Conservation (phyloP, 2,113 vertebrate genomes). For the Channa argus region DNA sequence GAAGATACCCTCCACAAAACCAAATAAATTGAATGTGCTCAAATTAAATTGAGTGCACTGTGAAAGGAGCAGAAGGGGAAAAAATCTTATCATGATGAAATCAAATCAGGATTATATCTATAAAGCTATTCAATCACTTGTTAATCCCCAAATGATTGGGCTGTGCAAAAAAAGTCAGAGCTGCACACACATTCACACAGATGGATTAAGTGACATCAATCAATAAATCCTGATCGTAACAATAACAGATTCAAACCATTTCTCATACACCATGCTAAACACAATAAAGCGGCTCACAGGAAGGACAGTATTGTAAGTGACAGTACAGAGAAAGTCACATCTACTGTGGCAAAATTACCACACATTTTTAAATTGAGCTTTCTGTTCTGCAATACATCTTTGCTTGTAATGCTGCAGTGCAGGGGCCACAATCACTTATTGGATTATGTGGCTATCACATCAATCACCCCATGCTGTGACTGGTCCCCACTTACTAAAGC, state of each 20-base stretch:
- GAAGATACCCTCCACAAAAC: conserved; percentile 40
- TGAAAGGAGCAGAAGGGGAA: conserved; percentile 29
- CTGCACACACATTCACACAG: conserved; percentile 6
- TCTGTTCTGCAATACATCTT: conserved; percentile 43
- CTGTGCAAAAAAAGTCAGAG: conserved; percentile 33
- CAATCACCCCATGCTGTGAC: conserved; percentile 63
- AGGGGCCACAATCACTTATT: conserved; percentile 64
- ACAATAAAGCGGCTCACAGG: conserved; percentile 8
- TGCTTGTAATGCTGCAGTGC: conserved; percentile 45
- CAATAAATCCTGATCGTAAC: conserved; percentile 44
- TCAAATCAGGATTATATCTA: conserved; percentile 74
- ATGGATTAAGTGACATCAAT: conserved; percentile 60
- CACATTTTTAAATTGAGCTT: conserved; percentile 17
- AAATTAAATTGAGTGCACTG: conserved; percentile 60
- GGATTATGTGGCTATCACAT: conserved; percentile 69
- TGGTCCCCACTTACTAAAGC: conserved; percentile 68
- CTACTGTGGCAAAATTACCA: conserved; percentile 28
- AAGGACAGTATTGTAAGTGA: not conserved
- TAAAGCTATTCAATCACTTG: conserved; percentile 64
- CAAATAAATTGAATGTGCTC: conserved; percentile 48
- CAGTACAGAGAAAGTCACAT: conserved; percentile 3
- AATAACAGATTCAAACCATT: conserved; percentile 39
- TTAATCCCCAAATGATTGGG: conserved; percentile 73
- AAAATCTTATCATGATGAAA: conserved; percentile 60
- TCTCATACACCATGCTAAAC: conserved; percentile 25